These are phyloP conservation scores for Drymodes brunneopygia DNA, from an alignment of 2,113 vertebrate genomes.

Conservation along the genomic window DNA sequence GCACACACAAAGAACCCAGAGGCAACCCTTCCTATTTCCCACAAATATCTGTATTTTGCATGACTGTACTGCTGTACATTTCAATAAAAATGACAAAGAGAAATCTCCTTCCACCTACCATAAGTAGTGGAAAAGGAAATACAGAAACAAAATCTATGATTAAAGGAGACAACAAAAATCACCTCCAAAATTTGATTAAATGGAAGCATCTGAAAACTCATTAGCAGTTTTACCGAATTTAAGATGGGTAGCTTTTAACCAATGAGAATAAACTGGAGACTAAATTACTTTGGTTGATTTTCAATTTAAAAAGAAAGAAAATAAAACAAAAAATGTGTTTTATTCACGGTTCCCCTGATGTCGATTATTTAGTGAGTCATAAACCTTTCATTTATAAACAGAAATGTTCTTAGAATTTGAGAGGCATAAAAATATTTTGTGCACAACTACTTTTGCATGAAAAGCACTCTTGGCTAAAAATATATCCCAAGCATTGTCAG, in stretches of 20 bases:
- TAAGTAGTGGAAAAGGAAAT: not conserved
- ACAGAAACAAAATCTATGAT: not conserved
- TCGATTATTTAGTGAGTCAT: not conserved
- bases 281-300: not conserved
- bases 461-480: not conserved
- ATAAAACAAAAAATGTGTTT: not conserved
- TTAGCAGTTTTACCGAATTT: not conserved
- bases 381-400: not conserved
- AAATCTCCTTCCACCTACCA: not conserved
- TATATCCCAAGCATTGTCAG: not conserved
- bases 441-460: not conserved
- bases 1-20: not conserved
- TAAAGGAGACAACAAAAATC: not conserved
- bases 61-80: not conserved
- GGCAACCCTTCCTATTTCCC: not conserved
- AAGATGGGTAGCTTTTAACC: not conserved
- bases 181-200: not conserved
- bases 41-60: not conserved
- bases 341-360: not conserved
- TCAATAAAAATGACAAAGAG: not conserved
- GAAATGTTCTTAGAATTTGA: slow-evolving; percentile 10
- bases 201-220: not conserved
- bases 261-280: not conserved
- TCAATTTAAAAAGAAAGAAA: not conserved
- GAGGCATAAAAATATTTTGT: not conserved